A percentile compares a stretch with the other conserved stretches of the same genome.
These are phyloP conservation scores for Sarcophilus harrisii DNA, from an alignment of 2,797 vertebrate species.

Conservation along the genomic window DNA sequence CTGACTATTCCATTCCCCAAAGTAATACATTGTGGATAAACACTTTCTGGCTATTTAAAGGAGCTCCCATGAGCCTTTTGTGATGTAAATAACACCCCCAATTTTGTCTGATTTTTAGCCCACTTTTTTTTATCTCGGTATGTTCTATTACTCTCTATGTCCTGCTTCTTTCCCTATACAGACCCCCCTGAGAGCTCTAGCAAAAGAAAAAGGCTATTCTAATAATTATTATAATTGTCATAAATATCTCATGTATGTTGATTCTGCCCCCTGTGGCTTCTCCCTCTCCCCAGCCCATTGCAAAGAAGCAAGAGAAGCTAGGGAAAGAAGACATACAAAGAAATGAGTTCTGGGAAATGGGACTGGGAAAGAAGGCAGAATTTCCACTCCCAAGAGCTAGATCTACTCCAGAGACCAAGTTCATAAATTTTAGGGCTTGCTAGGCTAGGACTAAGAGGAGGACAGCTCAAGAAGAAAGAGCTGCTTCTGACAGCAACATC, in stretches of 20 bases:
- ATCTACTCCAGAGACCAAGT: not conserved
- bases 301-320: not conserved
- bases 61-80: not conserved
- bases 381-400: not conserved
- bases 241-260: not conserved
- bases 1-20: not conserved
- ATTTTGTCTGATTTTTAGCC: not conserved
- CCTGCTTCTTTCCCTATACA: not conserved
- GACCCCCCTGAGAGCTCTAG: not conserved
- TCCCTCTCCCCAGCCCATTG: not conserved
- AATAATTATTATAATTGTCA: not conserved
- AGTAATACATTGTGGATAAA: not conserved
- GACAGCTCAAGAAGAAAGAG: not conserved
- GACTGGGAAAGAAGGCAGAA: not conserved
- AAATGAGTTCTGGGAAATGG: not conserved
- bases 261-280: not conserved
- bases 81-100: not conserved
- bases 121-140: not conserved
- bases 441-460: not conserved
- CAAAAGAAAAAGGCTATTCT: not conserved
- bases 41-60: not conserved
- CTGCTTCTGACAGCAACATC: not conserved
- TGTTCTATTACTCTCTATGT: not conserved
- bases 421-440: not conserved
- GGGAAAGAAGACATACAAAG: not conserved